Conservation (phyloP, 2,113 vertebrate genomes). For the Nibea albiflora region DNA sequence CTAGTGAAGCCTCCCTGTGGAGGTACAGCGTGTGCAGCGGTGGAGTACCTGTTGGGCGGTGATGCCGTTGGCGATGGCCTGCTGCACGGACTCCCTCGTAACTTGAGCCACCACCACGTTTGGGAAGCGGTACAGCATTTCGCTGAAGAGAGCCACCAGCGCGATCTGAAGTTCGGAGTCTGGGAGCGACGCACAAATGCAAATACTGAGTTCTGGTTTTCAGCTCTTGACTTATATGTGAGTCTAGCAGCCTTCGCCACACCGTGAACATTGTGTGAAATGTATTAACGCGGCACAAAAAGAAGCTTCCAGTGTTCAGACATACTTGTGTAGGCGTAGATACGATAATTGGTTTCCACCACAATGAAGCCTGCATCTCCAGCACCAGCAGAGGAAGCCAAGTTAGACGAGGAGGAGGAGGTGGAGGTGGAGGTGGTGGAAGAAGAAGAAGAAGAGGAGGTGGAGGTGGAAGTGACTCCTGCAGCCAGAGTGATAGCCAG, state of each 20-base stretch:
- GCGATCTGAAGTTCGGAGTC: conserved; percentile 94
- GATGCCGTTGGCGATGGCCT: conserved; percentile 93
- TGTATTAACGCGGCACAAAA: not conserved
- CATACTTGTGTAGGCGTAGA: conserved; percentile 93
- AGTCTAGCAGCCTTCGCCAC: not conserved
- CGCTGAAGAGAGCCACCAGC: conserved; percentile 92
- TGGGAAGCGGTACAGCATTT: conserved; percentile 94
- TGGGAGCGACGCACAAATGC: conserved; percentile 56
- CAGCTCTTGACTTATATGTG: not conserved
- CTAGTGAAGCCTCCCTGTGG: not conserved
- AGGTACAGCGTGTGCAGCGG: not conserved
- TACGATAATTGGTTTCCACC: conserved; percentile 93
- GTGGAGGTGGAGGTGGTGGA: conserved; percentile 75
- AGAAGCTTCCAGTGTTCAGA: conserved; percentile 4
- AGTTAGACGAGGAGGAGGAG: conserved; percentile 59
- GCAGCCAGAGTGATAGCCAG: conserved; percentile 92
- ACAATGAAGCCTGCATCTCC: conserved; percentile 88
- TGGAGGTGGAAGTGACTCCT: conserved; percentile 84
- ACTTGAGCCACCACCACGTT: conserved; percentile 92
- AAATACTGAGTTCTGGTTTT: not conserved
- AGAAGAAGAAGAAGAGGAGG: conserved; percentile 72
- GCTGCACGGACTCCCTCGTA: conserved; percentile 92
- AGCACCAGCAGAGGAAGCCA: conserved; percentile 58
- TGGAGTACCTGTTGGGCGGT: conserved; percentile 90
- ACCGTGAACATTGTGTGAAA: not conserved